Evolutionary conservation across 2,797 vertebrate genomes (phyloP).

Genomic region (Champsocephalus esox): DNA sequence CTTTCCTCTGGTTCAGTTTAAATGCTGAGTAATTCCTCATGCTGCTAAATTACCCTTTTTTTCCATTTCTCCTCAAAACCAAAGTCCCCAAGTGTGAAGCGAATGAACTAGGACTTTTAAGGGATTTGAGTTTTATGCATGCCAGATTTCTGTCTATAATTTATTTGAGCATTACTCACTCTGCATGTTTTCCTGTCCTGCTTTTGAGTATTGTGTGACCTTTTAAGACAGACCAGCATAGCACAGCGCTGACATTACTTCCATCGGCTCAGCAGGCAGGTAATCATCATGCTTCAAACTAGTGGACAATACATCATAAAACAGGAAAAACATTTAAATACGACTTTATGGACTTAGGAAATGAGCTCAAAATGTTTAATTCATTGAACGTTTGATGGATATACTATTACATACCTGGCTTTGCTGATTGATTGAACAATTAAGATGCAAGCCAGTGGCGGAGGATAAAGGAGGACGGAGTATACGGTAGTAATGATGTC

Average conservation of each 20-base stretch:
- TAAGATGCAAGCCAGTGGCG: slow-evolving; percentile 18
- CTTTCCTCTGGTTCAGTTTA: slow-evolving; percentile 16
- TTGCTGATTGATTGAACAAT: slow-evolving; percentile 24
- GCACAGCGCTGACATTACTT: slow-evolving; percentile 16
- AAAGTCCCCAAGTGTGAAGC: slow-evolving; percentile 20
- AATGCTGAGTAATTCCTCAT: neutral
- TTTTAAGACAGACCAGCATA: slow-evolving; percentile 32
- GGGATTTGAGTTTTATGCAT: slow-evolving; percentile 29
- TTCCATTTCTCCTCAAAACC: slow-evolving; percentile 13
- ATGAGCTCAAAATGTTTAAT: neutral
- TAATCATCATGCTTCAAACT: slow-evolving; percentile 6
- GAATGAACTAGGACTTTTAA: slow-evolving; percentile 26
- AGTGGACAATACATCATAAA: neutral
- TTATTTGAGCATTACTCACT: slow-evolving; percentile 35
- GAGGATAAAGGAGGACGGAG: slow-evolving; percentile 20
- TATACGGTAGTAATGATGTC: slow-evolving; percentile 23
- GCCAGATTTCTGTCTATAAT: slow-evolving; percentile 23
- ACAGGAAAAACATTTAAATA: neutral
- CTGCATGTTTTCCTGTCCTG: slow-evolving; percentile 35
- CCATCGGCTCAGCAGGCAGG: neutral
- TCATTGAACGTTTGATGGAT: neutral
- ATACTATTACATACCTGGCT: neutral
- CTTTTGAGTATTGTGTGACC: slow-evolving; percentile 33
- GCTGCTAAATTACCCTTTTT: slow-evolving; percentile 14
- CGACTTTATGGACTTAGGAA: neutral